Base-by-base conservation (phyloP, 2,113 vertebrate species). In the Crotalus tigris region DNA sequence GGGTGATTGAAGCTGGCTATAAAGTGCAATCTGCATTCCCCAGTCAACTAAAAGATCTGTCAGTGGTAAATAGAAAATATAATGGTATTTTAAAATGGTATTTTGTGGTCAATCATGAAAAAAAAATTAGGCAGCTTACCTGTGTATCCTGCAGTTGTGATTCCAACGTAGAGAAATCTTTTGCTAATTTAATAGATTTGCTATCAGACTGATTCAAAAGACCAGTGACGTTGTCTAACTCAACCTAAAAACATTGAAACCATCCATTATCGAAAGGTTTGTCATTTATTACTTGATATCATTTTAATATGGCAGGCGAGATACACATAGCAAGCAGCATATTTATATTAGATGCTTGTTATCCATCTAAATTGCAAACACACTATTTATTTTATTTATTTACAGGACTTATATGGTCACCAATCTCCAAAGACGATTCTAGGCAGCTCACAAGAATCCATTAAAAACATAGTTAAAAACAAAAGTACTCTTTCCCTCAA, bases 141-240 rank as follows among this genome's bases (percentile, higher is more conserved):
- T 99, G 99, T 3, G 98, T 97, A 91, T 99, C 99, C 97, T 99
- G 99, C 94, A 99, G 98, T 96, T 99, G 99, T 0, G 99, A 99
- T 97, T 99, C 99, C 92, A 99, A 97, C 8, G 98, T 92, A 19
- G 98, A 99, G 96, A 97, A 98, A 96, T 99, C 99, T 96, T 99
- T 99, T 58, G 97, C 93, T n/a, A 99, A 97, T 96, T 99, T 99
- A 97, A 98, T 99, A 94, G 99, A 98, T 94, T 99, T 99, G 94
- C 98, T 98, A 94, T 99, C 99, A 5, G 98, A 98, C 0, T 99
- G 99, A 92, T 93, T 98, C 94, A 99, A 97, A 87, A 99, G 81
- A 2, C 94, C n/a, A 3, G 94, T 98, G 23, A 98, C 98, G 2
- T 98, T 99, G 33, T 99, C 99, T 96, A 99, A 94, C 90, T 99